Conservation (phyloP, 2,113 vertebrate species). For the Triplophysa siluroides region DNA sequence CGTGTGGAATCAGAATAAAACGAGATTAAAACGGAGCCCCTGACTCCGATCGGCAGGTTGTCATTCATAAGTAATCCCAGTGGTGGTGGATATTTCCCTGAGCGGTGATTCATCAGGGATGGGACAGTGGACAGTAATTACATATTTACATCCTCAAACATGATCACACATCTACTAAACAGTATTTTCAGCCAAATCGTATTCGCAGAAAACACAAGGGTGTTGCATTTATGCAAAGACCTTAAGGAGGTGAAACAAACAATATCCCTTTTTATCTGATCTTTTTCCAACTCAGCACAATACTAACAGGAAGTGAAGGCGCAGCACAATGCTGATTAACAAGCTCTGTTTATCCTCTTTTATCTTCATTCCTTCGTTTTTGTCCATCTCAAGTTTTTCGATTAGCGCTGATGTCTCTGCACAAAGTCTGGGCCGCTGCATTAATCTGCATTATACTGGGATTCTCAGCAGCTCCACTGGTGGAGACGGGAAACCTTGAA, state of each 20-base stretch:
- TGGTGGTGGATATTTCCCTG: background rate
- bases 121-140: conserved; percentile 1
- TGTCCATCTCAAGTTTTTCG: conserved; percentile 43
- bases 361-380: conserved; percentile 62
- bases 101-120: conserved; percentile 5
- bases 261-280: conserved; percentile 11
- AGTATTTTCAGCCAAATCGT: conserved; percentile 46
- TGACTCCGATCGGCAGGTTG: background rate
- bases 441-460: conserved; percentile 70
- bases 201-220: conserved; percentile 53
- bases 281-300: conserved; percentile 18
- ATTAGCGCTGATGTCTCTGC: conserved; percentile 61
- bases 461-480: conserved; percentile 21
- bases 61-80: background rate
- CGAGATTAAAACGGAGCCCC: background rate
- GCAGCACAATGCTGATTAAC: conserved; percentile 63
- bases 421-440: conserved; percentile 57
- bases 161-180: conserved; percentile 8
- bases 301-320: background rate
- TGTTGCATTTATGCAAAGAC: conserved; percentile 36
- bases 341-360: conserved; percentile 62
- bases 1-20: background rate
- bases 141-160: conserved; percentile 29
- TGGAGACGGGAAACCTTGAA: conserved; percentile 11
- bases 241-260: conserved; percentile 50